phyloP scores from a whole-genome alignment of 2,888 invertebrate species.

The Calameuta pallipes region DNA sequence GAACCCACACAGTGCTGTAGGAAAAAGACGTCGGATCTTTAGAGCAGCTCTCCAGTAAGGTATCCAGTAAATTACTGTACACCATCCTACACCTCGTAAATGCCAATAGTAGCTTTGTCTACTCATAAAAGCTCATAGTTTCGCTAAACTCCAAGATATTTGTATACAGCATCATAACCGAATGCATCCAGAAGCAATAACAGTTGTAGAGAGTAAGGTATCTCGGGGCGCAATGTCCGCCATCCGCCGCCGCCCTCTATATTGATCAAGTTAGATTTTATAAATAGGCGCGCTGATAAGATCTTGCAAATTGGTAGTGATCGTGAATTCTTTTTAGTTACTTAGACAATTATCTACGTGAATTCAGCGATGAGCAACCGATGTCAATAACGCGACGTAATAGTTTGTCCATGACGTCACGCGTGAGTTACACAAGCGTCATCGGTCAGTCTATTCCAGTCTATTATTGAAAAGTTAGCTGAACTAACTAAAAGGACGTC shows the following conservation, averaged over 20 bases:
- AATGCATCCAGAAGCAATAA: background rate
- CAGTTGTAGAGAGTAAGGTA: background rate
- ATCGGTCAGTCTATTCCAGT: conserved; percentile 45
- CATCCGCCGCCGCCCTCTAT: conserved; percentile 31
- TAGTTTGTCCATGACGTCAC: conserved; percentile 53
- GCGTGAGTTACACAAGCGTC: conserved; percentile 59
- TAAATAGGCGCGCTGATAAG: conserved; percentile 46
- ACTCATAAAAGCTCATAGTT: background rate
- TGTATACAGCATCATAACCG: background rate
- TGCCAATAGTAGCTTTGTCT: background rate
- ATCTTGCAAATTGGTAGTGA: conserved; percentile 39
- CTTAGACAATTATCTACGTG: conserved; percentile 15
- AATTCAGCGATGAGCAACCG: conserved; percentile 12
- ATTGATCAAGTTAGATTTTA: conserved; percentile 52
- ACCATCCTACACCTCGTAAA: background rate
- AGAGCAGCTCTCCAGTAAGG: background rate
- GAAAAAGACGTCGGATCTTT: background rate
- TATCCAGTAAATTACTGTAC: background rate
- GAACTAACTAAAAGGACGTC: conserved; percentile 13
- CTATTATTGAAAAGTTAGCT: conserved; percentile 48
- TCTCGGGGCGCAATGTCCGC: background rate
- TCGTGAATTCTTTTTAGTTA: conserved; percentile 24
- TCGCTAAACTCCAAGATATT: background rate
- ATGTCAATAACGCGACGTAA: conserved; percentile 23
- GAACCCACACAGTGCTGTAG: background rate